A percentile compares a stretch with the other conserved stretches of the same genome.
Conservation (phyloP, 2,113 vertebrate species). For the Oreochromis aureus region DNA sequence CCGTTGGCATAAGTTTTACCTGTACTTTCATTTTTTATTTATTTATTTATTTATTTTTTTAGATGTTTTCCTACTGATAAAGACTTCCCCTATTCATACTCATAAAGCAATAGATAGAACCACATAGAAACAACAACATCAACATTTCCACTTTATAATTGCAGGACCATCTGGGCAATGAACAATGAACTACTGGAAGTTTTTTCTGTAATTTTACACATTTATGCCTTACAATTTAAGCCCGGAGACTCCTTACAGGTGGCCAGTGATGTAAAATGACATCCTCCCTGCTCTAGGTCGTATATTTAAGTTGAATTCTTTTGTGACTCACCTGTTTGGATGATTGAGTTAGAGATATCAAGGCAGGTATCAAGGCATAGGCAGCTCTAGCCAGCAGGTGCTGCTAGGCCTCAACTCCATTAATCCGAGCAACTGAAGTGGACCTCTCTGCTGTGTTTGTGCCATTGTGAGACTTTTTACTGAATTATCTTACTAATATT, state of each 20-base stretch:
- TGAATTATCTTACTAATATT: not conserved
- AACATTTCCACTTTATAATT: not conserved
- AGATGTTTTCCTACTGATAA: not conserved
- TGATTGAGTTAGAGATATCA: not conserved
- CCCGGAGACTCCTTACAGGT: not conserved
- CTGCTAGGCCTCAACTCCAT: not conserved
- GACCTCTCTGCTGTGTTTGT: not conserved
- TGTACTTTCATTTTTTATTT: not conserved
- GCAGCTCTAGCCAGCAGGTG: not conserved
- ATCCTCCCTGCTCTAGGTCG: not conserved
- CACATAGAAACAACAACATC: not conserved
- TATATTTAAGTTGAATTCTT: not conserved
- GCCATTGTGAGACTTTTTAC: not conserved
- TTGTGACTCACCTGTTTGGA: not conserved
- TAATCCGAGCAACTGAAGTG: not conserved
- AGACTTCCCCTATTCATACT: not conserved
- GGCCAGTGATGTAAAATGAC: not conserved
- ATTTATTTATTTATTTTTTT: not conserved
- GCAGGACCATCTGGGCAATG: not conserved
- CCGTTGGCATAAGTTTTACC: accelerated
- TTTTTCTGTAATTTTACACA: not conserved
- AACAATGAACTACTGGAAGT: accelerated
- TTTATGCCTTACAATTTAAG: not conserved
- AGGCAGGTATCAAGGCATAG: not conserved
- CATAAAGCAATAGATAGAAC: not conserved